Conservation (phyloP, 2,888 invertebrate species). For the Tetragonisca angustula region DNA sequence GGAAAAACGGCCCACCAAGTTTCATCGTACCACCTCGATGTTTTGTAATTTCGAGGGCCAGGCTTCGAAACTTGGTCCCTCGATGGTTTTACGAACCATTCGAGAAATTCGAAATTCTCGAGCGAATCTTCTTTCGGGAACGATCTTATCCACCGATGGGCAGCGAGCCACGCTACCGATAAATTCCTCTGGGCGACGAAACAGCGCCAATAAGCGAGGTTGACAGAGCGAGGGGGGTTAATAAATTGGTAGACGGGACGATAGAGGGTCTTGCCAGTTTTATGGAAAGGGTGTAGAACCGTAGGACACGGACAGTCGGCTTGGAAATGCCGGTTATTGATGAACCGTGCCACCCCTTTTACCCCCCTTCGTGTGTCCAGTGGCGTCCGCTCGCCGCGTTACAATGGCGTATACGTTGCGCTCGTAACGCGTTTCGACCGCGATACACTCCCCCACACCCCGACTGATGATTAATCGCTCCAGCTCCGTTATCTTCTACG, state of each 20-base stretch:
- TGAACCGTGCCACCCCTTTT: conserved; percentile 61
- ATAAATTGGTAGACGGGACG: conserved; percentile 63
- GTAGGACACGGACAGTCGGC: conserved; percentile 45
- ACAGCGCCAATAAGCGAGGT: conserved; percentile 29
- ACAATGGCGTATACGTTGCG: conserved; percentile 54
- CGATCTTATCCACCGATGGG: too few species aligned
- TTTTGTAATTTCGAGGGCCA: too few species aligned
- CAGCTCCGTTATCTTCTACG: conserved; percentile 45
- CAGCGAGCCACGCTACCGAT: conserved; percentile 13
- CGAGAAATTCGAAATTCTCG: too few species aligned
- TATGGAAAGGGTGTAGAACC: conserved; percentile 53
- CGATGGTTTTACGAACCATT: too few species aligned
- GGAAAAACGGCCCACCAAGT: too few species aligned
- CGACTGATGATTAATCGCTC: conserved; percentile 62
- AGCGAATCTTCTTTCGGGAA: too few species aligned
- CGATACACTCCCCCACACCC: neutral
- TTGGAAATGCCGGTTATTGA: conserved; percentile 70
- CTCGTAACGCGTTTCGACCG: conserved; percentile 63
- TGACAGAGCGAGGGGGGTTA: conserved; percentile 56
- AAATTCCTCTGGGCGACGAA: conserved; percentile 15
- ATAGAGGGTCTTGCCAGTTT: conserved; percentile 65
- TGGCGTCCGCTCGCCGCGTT: conserved; percentile 53
- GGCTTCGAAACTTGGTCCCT: too few species aligned
- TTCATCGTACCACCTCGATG: neutral
- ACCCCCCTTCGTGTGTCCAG: conserved; percentile 49